Base-by-base conservation (phyloP, 2,113 vertebrate genomes). In the Amblyopsis rosae region DNA sequence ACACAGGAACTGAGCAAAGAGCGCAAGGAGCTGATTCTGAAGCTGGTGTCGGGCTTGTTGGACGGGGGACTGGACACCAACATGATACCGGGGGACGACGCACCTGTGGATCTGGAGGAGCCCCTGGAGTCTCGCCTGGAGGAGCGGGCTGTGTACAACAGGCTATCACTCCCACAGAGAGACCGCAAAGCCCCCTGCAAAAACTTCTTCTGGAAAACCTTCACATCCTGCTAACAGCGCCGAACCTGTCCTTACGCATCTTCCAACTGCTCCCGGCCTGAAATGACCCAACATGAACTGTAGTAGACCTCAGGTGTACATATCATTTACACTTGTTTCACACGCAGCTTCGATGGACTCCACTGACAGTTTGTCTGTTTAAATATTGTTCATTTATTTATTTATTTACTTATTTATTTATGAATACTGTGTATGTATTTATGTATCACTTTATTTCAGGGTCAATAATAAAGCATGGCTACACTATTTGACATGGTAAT, bases 201-300 rank as follows among this genome's bases (percentile, higher is more conserved):
- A 86, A 95, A 95, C 85, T 96, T 96, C 94, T 96, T 95, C 92
- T 96, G 95, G 95, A 96, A 96, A 91, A 96, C 95, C 4, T 96
- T 95, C 90, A 95, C 95, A 16, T 93, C 94, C 62, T 96, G 95
- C 88, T 96, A 95, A 93, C 89, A 84, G 77, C 53, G 0, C 59
- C 53, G 41, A 11, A 64, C 72, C 47, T 46, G 1, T 64, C 72
- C n/a, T 26, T 46, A 55, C 41, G 59, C n/a, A 47, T 19, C 1
- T 8, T 33, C 0, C 35, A 6, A 51, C 53, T 9, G 7, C 58
- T 35, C 73, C 33, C 57, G 50, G 16, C 65, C 49, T 57, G 33
- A 69, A 68, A 61, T 61, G 54, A 73, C 71, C 72, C 78, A 62
- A 77, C 82, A 89, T 91, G 86, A 93, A 93, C 92, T 93, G 90